Conservation (phyloP, 2,113 vertebrate genomes). For the Tamias sibiricus region DNA sequence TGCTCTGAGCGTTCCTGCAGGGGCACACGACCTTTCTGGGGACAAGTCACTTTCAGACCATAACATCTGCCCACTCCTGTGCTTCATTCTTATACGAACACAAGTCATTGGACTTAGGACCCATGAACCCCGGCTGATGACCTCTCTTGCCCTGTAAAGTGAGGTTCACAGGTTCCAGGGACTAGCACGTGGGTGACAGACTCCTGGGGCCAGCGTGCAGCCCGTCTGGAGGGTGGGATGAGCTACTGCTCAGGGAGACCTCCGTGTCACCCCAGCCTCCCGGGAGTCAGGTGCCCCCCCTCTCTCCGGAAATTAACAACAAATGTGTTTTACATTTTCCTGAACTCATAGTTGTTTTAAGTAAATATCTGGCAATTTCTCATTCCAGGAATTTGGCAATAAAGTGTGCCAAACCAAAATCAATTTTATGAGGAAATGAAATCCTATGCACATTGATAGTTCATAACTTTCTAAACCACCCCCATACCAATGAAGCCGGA, state of each 20-base stretch:
- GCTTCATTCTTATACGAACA: rapidly evolving
- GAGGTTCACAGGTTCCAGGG: background rate
- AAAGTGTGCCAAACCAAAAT: background rate
- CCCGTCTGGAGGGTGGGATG: too few species aligned
- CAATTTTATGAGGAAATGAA: background rate
- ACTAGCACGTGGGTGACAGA: rapidly evolving
- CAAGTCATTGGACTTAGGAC: rapidly evolving
- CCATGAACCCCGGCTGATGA: rapidly evolving
- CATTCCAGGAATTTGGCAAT: background rate
- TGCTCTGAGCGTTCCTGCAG: too few species aligned
- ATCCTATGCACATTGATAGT: rapidly evolving
- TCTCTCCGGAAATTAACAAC: background rate
- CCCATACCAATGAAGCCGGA: background rate
- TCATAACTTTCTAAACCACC: background rate
- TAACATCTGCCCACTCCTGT: background rate
- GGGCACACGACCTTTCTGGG: too few species aligned
- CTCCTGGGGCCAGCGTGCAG: rapidly evolving
- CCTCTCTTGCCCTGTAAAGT: too few species aligned
- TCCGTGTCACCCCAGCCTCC: rapidly evolving
- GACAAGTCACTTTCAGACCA: too few species aligned
- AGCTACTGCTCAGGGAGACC: rapidly evolving
- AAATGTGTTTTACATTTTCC: background rate
- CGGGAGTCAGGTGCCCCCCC: background rate
- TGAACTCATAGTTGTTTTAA: background rate
- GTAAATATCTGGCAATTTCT: background rate